phyloP scores from a whole-genome alignment of 2,113 vertebrate genomes.

The Plecotus auritus region DNA sequence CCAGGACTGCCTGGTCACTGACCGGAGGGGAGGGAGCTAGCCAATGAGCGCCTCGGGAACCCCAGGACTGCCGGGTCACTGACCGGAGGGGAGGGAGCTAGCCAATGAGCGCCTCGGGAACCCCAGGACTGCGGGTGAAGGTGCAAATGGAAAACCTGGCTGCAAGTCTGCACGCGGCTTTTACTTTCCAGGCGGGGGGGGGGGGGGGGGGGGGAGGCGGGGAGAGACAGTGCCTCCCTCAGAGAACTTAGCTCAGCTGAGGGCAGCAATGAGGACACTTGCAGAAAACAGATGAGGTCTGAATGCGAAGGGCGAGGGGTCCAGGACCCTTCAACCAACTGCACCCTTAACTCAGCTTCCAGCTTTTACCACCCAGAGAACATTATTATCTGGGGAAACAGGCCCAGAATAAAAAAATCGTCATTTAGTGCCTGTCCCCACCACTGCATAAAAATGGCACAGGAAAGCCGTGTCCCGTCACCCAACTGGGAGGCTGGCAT shows the following conservation, averaged over 20 bases:
- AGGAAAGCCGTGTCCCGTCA: not conserved
- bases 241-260: not conserved
- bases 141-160: rapidly evolving
- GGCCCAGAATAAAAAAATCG: not conserved
- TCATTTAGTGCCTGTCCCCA: not conserved
- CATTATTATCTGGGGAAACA: not conserved
- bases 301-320: rapidly evolving
- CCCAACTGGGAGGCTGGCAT: not conserved
- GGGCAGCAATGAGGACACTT: not conserved
- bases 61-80: too few relatives aligned
- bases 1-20: not conserved
- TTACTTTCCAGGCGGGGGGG: not conserved
- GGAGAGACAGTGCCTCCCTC: not conserved
- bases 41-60: not conserved
- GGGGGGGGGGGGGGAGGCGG: not conserved
- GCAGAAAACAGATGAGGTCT: not conserved
- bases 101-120: too few relatives aligned
- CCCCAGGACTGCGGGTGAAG: too few relatives aligned
- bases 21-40: not conserved
- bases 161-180: rapidly evolving
- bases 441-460: not conserved
- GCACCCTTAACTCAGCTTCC: not conserved
- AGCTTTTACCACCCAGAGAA: not conserved
- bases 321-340: not conserved
- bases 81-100: too few relatives aligned